These are phyloP conservation scores for Mus spretus DNA, from an alignment of 2,797 vertebrate genomes.

Conservation along the genomic window DNA sequence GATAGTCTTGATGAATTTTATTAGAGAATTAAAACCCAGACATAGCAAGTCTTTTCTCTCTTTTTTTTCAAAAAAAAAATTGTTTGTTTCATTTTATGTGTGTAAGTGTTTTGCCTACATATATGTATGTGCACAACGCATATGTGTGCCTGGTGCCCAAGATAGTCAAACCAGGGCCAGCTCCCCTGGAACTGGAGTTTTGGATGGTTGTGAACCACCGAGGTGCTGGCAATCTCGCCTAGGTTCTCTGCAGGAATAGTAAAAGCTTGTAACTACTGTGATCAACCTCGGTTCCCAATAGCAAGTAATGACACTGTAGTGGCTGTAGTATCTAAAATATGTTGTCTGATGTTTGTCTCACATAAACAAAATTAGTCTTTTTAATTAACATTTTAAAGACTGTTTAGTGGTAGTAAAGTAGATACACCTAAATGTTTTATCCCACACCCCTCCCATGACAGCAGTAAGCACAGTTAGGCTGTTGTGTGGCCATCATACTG, in stretches of 20 bases:
- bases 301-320: not conserved
- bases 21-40: not conserved
- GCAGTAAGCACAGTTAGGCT: not conserved
- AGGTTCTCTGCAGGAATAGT: not conserved
- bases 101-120: not conserved
- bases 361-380: not conserved
- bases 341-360: not conserved
- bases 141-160: not conserved
- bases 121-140: not conserved
- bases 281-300: not conserved
- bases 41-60: not conserved
- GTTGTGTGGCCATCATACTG: rapidly evolving
- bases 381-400: not conserved
- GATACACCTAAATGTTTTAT: not conserved
- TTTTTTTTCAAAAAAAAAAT: not conserved
- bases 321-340: not conserved
- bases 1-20: not conserved
- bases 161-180: not conserved
- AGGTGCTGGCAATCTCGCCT: not conserved
- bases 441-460: not conserved
- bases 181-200: not conserved
- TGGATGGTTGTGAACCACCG: not conserved
- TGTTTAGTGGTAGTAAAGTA: not conserved
- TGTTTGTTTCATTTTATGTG: not conserved
- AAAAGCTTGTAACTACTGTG: not conserved